Evolutionary conservation across 2,113 vertebrate species (phyloP), one percentile per base, ranked within the genome.

Genomic region (Caracal caracal): DNA sequence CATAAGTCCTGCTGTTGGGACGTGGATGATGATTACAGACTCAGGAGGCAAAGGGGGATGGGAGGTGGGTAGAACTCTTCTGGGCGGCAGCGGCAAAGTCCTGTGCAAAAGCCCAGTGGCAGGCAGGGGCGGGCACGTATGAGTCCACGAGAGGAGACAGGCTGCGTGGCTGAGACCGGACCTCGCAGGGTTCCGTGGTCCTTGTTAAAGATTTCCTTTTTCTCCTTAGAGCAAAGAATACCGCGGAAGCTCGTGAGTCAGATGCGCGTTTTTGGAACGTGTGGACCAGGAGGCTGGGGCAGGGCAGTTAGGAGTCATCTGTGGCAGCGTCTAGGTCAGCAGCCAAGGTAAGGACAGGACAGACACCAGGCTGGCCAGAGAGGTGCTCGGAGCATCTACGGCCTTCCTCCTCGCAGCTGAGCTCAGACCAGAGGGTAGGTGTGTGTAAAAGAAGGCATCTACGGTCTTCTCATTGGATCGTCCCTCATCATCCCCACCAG

Each of bases 381-480:
- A 65, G 10, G 1, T 37, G 17, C 71, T 33, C 1, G 5, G 24
- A 30, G 35, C 1, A 26, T 71, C 37, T 12, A 1, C 3, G 1
- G 71, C 71, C 75, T 66, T 30, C 24, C n/a, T 35, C 35, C 75
- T 6, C 6, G 17, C 22, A 51, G n/a, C 43, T 71, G 7, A 78
- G 70, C 6, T 61, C 19, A 53, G 73, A 8, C 10, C 16, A 19
- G 56, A 43, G 1, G 20, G 66, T 19, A 7, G n/a, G 6, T 75
- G 15, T 66, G 24, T 2, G 22, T 35, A 10, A 15, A 53, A 37
- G 11, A 68, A 49, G 5, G 3, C 49, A 40, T n/a, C 13, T 4
- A 1, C 6, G 3, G 22, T 7, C 2, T 12, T 20, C 37, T 35
- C 7, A 2, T 6, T 59, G 3, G 2, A 17, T 11, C 85, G 17